Percentiles rank a stretch among this genome's conserved stretches.
phyloP scores from a whole-genome alignment of 92 coral and sea anemone species.

The Phymanthus crucifer region DNA sequence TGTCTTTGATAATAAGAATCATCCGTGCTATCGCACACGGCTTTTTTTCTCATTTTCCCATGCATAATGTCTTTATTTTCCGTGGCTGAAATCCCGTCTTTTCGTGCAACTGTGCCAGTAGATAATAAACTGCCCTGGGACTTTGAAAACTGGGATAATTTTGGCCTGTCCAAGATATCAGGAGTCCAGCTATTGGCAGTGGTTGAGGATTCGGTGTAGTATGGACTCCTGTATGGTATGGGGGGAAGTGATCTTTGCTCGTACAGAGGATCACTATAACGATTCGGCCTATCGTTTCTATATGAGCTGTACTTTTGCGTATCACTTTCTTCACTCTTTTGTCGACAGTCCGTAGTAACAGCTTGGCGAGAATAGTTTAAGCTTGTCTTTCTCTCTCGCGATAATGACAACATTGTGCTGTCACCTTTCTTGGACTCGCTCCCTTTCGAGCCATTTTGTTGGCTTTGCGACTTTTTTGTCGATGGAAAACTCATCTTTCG shows the following conservation, averaged over 20 bases:
- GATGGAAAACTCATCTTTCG: conserved; percentile 27
- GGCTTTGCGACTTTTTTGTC: background rate
- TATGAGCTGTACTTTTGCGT: conserved; percentile 5
- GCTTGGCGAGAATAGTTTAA: conserved; percentile 6
- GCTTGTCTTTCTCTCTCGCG: conserved; percentile 4
- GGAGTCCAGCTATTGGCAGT: background rate
- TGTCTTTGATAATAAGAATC: conserved; percentile 83
- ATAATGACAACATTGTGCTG: background rate
- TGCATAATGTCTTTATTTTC: conserved; percentile 51
- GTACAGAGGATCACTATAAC: conserved; percentile 19
- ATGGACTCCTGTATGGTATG: background rate
- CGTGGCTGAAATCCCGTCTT: conserved; percentile 36
- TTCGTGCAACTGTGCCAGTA: background rate
- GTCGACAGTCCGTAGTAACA: background rate
- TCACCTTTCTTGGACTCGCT: background rate
- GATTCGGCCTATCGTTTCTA: conserved; percentile 17
- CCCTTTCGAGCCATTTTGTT: background rate
- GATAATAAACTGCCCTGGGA: background rate
- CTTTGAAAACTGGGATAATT: conserved; percentile 15
- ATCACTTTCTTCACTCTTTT: conserved; percentile 8
- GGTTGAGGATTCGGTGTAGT: background rate
- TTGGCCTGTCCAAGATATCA: background rate
- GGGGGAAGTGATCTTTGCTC: conserved; percentile 30
- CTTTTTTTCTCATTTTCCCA: conserved; percentile 72
- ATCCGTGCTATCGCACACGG: conserved; percentile 72